Conservation (phyloP, 2,888 invertebrate genomes). For the Nephrotoma guestfalica region DNA sequence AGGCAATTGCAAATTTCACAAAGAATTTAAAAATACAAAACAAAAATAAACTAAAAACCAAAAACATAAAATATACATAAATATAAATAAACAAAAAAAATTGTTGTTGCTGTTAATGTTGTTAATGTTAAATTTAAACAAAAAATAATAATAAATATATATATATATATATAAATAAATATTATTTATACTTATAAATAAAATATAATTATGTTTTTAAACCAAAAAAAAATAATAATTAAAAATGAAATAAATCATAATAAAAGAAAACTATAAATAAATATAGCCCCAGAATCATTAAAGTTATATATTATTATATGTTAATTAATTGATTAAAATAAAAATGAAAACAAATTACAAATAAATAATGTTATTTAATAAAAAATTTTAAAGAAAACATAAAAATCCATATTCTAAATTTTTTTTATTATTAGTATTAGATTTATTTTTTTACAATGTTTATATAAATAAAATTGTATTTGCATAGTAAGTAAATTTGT, state of each 20-base stretch:
- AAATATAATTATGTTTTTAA: conserved; percentile 1
- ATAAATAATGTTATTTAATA: not conserved
- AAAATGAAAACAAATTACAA: not conserved
- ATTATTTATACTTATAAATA: not conserved
- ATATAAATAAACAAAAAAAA: conserved; percentile 1
- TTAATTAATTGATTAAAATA: not conserved
- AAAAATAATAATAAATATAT: not conserved
- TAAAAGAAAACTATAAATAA: not conserved
- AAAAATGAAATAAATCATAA: not conserved
- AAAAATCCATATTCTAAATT: not conserved
- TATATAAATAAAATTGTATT: not conserved
- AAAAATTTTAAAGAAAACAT: not conserved
- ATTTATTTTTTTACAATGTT: not conserved
- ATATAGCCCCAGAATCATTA: not conserved
- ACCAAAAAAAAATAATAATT: too few species aligned
- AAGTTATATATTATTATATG: not conserved
- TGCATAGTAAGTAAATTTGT: not conserved
- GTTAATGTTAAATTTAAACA: not conserved
- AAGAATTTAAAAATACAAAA: not conserved
- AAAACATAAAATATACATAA: not conserved
- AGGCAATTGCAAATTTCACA: not conserved
- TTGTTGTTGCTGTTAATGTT: conserved; percentile 4
- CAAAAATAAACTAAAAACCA: not conserved
- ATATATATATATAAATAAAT: not conserved
- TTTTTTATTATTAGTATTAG: not conserved